Percentiles rank a stretch among this genome's conserved stretches.
These are phyloP conservation scores for Drosophila diplacantha DNA, from an alignment of 2,888 invertebrate genomes.

Conservation along the genomic window DNA sequence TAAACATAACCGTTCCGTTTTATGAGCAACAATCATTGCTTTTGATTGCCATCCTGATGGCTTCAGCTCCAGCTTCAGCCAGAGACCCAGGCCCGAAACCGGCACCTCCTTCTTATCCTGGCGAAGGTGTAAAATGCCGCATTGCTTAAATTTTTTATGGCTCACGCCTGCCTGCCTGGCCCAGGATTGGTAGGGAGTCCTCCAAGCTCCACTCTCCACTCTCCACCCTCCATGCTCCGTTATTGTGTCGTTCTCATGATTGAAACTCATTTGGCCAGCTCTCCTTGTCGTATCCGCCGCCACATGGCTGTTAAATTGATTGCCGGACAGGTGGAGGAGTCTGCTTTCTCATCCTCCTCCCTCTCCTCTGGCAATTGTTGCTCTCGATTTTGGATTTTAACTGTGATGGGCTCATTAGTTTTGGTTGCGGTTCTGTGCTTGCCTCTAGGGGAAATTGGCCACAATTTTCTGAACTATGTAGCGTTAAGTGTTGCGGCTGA, in stretches of 20 bases:
- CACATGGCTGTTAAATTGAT: slow-evolving; percentile 42
- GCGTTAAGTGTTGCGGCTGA: slow-evolving; percentile 7
- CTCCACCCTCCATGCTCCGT: slow-evolving; percentile 7
- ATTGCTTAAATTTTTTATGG: slow-evolving; percentile 69
- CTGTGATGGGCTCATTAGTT: slow-evolving; percentile 35
- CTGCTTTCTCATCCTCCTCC: background rate
- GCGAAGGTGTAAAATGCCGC: slow-evolving; percentile 70
- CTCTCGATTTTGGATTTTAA: slow-evolving; percentile 29
- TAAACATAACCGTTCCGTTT: slow-evolving; percentile 76
- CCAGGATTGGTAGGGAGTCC: background rate
- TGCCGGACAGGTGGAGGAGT: slow-evolving; percentile 25
- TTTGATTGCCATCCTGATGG: slow-evolving; percentile 73
- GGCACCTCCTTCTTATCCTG: slow-evolving; percentile 12
- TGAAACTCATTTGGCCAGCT: slow-evolving; percentile 59
- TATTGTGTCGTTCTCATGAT: slow-evolving; percentile 66
- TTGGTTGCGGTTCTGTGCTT: slow-evolving; percentile 25
- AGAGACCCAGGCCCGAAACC: background rate
- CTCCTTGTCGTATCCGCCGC: background rate
- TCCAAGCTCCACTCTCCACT: background rate
- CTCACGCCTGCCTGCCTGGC: slow-evolving; percentile 27
- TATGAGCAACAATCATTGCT: slow-evolving; percentile 76
- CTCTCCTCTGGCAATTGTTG: slow-evolving; percentile 11
- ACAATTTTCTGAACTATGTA: slow-evolving; percentile 17
- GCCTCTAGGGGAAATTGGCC: slow-evolving; percentile 12
- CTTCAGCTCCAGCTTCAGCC: slow-evolving; percentile 20